Base-by-base conservation (phyloP, 2,113 vertebrate species). In the Fregetta grallaria region DNA sequence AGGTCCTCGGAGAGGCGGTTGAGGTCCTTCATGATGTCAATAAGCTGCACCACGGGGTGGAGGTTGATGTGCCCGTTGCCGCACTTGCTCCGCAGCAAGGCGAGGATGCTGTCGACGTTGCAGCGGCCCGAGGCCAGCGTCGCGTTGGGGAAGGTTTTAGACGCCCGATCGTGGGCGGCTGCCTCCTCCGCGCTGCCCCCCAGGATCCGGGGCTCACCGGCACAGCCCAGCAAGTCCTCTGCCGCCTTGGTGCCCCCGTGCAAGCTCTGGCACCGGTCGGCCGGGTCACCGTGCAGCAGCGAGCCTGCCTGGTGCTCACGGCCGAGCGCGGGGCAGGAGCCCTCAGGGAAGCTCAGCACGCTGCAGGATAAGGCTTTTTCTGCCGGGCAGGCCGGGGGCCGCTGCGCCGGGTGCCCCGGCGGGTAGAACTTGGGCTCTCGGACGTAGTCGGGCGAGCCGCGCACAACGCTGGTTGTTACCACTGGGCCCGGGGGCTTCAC, bases 1-100 rank as follows among this genome's bases (percentile, higher is more conserved):
- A 99, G 98, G 95, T 98, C 99, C 96, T 98, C 98, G n/a, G 99
- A 99, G 95, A 99, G 98, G 82, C 98, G 98, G 76, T 99, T 99
- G 98, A 99, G 99, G 96, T 99, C 99, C 98, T 98, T 98, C 98
- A 98, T 98, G 98, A 99, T 98, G 98, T 98, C 98, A 61, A 98
- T 98, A 91, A 98, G 97, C 97, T 98, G 98, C 94, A 98, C 98
- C 96, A 98, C 98, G 1, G 98, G 98, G 88, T 98, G 98, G 92
- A 98, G 98, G 92, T 98, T 98, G 97, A 98, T 98, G 87, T 97
- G 97, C 88, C 98, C 98, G 97, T 98, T 98, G 97, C 98, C 98
- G 94, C 97, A 98, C 96, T 97, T 96, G 96, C 96, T 95, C 47
- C 95, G 97, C 91, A 98, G 97, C 91, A 98, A 92, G 75, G 97